phyloP scores from a whole-genome alignment of 2,888 invertebrate genomes.

The Acrobasis consociella region DNA sequence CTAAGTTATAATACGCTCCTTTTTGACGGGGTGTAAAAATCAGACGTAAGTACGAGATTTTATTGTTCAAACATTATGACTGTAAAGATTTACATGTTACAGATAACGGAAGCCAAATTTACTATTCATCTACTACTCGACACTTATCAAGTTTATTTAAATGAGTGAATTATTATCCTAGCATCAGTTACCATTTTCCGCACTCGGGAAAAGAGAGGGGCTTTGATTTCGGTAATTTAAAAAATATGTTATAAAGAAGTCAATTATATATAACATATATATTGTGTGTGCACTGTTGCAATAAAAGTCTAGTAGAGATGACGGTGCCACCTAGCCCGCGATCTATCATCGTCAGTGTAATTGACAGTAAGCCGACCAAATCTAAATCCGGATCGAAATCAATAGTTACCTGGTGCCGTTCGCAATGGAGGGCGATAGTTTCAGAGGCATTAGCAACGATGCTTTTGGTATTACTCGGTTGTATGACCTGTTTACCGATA shows the following conservation, averaged over 20 bases:
- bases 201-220: not conserved
- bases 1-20: no score
- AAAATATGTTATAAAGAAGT: not conserved
- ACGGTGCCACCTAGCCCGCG: slow-evolving; percentile 38
- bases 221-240: not conserved
- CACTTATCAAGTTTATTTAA: slow-evolving; percentile 12
- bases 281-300: not conserved
- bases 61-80: not conserved
- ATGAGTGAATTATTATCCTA: not conserved
- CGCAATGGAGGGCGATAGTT: slow-evolving; percentile 55
- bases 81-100: slow-evolving; percentile 10
- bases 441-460: slow-evolving; percentile 87
- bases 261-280: no score
- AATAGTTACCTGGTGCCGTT: slow-evolving; percentile 44
- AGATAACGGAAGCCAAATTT: slow-evolving; percentile 8
- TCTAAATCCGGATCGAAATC: slow-evolving; percentile 25
- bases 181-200: not conserved
- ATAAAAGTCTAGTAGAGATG: slow-evolving; percentile 27
- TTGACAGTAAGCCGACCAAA: slow-evolving; percentile 40
- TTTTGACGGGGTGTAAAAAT: no score
- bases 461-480: slow-evolving; percentile 87
- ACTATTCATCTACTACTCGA: not conserved
- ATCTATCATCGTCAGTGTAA: slow-evolving; percentile 41
- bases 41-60: no score
- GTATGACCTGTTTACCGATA: slow-evolving; percentile 85